A percentile compares a stretch with the other conserved stretches of the same genome.
Evolutionary conservation across 2,888 invertebrate species (phyloP).

Genomic region (Beris morrisii): DNA sequence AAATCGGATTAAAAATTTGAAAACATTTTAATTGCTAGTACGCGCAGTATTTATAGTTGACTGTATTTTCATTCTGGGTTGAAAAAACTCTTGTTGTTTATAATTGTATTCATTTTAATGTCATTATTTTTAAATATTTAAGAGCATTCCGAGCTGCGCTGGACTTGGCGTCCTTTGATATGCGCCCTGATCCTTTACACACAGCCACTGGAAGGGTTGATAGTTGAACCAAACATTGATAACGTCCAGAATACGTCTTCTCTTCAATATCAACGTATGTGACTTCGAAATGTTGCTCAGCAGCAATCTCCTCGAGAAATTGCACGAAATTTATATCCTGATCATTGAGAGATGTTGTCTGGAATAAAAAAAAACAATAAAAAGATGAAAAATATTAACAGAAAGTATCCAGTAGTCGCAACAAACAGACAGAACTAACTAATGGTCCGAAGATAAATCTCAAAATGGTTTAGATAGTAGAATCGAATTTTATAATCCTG

Average conservation of each 20-base stretch:
- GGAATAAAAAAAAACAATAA: slow-evolving; percentile 41
- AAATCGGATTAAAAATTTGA: neutral
- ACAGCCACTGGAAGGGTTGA: slow-evolving; percentile 92
- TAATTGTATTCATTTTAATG: slow-evolving; percentile 73
- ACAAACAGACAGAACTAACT: slow-evolving; percentile 23
- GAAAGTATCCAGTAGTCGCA: too few relatives aligned
- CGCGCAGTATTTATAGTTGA: neutral
- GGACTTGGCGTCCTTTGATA: slow-evolving; percentile 81
- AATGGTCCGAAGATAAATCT: slow-evolving; percentile 14
- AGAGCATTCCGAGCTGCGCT: slow-evolving; percentile 89
- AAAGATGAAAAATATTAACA: too few relatives aligned
- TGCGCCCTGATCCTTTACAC: slow-evolving; percentile 82
- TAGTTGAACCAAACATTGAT: slow-evolving; percentile 89
- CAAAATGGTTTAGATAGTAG: too few relatives aligned
- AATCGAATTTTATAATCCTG: too few relatives aligned
- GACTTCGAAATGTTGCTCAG: slow-evolving; percentile 89
- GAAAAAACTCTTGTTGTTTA: neutral
- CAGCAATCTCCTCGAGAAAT: slow-evolving; percentile 85
- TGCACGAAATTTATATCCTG: slow-evolving; percentile 82
- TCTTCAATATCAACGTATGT: slow-evolving; percentile 95
- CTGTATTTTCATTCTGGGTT: neutral
- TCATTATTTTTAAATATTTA: slow-evolving; percentile 93
- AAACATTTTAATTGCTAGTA: neutral
- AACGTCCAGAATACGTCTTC: slow-evolving; percentile 75
- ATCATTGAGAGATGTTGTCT: slow-evolving; percentile 75